A percentile compares a stretch with the other conserved stretches of the same genome.
Evolutionary conservation across 2,113 vertebrate genomes (phyloP).

Genomic region (Mirounga angustirostris): DNA sequence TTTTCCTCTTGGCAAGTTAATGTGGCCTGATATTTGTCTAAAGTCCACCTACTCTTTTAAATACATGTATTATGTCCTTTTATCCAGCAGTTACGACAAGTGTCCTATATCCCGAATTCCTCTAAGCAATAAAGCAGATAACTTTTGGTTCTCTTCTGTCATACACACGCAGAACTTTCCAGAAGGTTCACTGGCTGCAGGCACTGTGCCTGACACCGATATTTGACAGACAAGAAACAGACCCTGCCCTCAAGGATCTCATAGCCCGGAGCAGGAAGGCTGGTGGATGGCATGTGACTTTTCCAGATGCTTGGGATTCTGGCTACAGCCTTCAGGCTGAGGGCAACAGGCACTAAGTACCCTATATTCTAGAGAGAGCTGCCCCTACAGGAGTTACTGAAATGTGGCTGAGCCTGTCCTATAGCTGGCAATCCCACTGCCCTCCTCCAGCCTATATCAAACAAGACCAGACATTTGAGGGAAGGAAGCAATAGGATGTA

Average conservation of each 20-base stretch:
- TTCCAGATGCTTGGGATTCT: neutral
- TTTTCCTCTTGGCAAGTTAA: conserved; percentile 31
- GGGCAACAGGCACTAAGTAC: too few species aligned
- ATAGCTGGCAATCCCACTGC: rapidly evolving
- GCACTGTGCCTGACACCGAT: neutral
- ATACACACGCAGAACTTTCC: neutral
- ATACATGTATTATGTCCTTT: neutral
- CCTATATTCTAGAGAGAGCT: neutral
- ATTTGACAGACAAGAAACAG: neutral
- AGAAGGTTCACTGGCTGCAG: neutral
- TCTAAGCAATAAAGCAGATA: conserved; percentile 1
- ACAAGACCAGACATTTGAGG: neutral
- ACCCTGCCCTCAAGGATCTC: neutral
- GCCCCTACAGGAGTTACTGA: neutral
- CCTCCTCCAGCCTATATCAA: neutral
- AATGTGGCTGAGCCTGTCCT: neutral
- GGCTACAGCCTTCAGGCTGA: neutral
- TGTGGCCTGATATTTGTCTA: conserved; percentile 42
- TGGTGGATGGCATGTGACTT: neutral
- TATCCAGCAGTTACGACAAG: neutral
- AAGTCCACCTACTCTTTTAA: conserved; percentile 23
- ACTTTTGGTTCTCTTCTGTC: neutral
- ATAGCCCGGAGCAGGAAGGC: neutral
- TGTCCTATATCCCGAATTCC: neutral
- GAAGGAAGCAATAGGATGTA: neutral